phyloP scores from a whole-genome alignment of 1,140 invertebrate species.

The Drosophila elegans region DNA sequence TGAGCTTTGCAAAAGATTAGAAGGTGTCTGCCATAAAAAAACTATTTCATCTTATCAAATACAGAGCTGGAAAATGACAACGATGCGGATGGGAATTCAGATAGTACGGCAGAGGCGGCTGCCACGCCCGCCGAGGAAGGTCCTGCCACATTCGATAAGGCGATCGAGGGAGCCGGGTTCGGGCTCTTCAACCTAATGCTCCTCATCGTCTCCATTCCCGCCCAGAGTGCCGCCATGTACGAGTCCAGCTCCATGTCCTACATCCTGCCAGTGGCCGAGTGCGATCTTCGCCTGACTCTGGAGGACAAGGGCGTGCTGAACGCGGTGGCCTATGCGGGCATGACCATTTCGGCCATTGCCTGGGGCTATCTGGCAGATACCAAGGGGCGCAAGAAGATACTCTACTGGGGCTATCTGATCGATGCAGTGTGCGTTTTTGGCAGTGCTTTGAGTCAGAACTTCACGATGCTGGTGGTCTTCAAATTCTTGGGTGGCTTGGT shows the following conservation, averaged over 20 bases:
- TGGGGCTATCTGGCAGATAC: conserved; percentile 94
- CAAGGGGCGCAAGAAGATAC: conserved; percentile 89
- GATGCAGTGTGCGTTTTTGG: conserved; percentile 89
- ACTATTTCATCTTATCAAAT: background rate
- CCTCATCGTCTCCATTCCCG: conserved; percentile 87
- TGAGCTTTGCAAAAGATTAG: conserved; percentile 6
- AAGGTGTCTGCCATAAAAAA: conserved; percentile 3
- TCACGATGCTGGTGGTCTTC: conserved; percentile 88
- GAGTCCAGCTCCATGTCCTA: conserved; percentile 89
- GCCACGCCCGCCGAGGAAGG: conserved; percentile 49
- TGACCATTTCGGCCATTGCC: conserved; percentile 91
- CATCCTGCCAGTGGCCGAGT: conserved; percentile 89
- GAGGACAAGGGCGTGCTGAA: conserved; percentile 89
- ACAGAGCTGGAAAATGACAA: conserved; percentile 18
- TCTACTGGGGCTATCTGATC: conserved; percentile 90
- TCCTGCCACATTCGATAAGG: conserved; percentile 87
- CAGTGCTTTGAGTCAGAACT: conserved; percentile 89
- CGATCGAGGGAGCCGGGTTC: conserved; percentile 87
- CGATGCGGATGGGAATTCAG: conserved; percentile 45
- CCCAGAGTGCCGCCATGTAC: conserved; percentile 88
- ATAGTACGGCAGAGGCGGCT: conserved; percentile 39
- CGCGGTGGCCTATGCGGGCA: conserved; percentile 90
- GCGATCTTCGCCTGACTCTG: conserved; percentile 88
- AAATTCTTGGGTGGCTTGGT: conserved; percentile 92
- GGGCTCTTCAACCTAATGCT: conserved; percentile 89